phyloP scores from a whole-genome alignment of 2,888 invertebrate genomes.

The Lacanobia wlatinum region DNA sequence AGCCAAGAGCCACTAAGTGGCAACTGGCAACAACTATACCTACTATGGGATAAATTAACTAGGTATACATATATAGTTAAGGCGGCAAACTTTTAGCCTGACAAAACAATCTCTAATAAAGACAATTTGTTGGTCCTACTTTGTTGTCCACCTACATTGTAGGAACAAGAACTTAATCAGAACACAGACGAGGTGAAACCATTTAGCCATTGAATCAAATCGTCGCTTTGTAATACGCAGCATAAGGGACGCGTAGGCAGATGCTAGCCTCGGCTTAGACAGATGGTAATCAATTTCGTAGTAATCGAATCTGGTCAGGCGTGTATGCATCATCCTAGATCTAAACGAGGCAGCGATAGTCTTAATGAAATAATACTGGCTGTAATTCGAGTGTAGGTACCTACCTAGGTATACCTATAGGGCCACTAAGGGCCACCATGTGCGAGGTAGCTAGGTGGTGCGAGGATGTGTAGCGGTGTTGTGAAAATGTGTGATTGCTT shows the following conservation, averaged over 20 bases:
- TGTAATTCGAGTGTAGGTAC: conserved; percentile 72
- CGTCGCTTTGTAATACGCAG: conserved; percentile 51
- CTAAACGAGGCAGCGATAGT: conserved; percentile 69
- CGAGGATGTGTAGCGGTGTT: background rate
- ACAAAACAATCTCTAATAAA: background rate
- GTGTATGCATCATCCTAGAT: conserved; percentile 80
- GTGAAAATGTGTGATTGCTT: background rate
- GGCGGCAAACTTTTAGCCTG: background rate
- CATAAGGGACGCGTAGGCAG: conserved; percentile 65
- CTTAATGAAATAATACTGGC: conserved; percentile 79
- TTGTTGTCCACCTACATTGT: background rate
- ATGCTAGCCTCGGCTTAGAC: conserved; percentile 78
- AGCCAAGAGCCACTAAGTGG: background rate
- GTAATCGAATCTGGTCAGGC: conserved; percentile 87
- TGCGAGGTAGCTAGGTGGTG: background rate
- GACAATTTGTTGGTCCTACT: conserved; percentile 15
- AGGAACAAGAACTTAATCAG: conserved; percentile 32
- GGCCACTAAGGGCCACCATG: conserved; percentile 6
- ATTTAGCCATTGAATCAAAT: conserved; percentile 50
- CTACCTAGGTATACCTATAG: conserved; percentile 26
- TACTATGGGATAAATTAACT: background rate
- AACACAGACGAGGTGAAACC: conserved; percentile 29
- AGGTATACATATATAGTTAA: background rate
- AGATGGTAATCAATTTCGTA: conserved; percentile 84
- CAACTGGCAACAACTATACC: background rate